Evolutionary conservation across 2,888 invertebrate genomes (phyloP).

Genomic region (Tanypteryx hageni): DNA sequence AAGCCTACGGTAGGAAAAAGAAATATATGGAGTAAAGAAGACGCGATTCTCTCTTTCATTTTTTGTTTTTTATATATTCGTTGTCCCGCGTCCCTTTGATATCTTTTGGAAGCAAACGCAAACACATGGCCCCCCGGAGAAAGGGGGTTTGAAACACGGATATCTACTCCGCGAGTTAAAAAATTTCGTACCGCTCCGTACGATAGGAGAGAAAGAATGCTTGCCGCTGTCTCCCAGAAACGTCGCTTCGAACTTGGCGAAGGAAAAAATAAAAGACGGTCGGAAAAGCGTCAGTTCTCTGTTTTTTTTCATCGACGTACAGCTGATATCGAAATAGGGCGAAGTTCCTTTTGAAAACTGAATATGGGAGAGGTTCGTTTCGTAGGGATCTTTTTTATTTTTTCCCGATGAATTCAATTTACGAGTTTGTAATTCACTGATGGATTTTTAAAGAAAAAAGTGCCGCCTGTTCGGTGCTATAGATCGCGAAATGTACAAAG

Average conservation of each 20-base stretch:
- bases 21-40: not conserved
- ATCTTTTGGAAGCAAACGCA: slow-evolving; percentile 5
- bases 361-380: not conserved
- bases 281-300: not conserved
- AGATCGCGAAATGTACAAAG: no score
- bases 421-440: no score
- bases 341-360: not conserved
- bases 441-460: no score
- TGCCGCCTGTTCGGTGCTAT: no score
- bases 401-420: no score
- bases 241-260: not conserved
- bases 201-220: slow-evolving; percentile 6
- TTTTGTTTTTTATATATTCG: not conserved
- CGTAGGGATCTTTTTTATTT: no score
- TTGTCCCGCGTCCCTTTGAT: slow-evolving; percentile 1
- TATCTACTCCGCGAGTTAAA: slow-evolving; percentile 35
- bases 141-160: not conserved
- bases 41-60: not conserved
- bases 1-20: not conserved
- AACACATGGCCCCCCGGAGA: slow-evolving; percentile 25
- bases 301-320: not conserved
- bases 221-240: slow-evolving; percentile 10
- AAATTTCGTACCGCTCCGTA: slow-evolving; percentile 27
- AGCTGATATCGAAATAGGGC: not conserved
- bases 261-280: not conserved